Evolutionary conservation across 2,888 invertebrate genomes (phyloP).

Genomic region (Apotomis turbidana): DNA sequence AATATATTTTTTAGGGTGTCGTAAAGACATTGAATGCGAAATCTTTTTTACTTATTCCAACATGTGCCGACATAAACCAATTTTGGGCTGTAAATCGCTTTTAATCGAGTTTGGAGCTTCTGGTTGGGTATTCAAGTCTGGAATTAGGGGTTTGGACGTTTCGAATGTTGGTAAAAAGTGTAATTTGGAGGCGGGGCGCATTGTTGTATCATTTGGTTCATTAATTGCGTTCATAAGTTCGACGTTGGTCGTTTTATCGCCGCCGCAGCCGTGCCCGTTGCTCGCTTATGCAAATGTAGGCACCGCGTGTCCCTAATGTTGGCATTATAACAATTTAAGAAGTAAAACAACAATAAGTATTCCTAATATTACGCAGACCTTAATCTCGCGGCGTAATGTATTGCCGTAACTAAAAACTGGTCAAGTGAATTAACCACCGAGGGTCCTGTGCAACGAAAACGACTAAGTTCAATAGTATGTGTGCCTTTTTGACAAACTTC

Average conservation of each 20-base stretch:
- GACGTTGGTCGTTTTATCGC: conserved; percentile 71
- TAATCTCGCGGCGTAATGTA: conserved; percentile 37
- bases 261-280: conserved; percentile 62
- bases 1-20: conserved; percentile 69
- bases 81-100: conserved; percentile 59
- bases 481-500: too few species aligned
- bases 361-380: conserved; percentile 52
- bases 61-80: conserved; percentile 63
- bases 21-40: conserved; percentile 70
- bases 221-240: conserved; percentile 79
- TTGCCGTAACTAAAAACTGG: conserved; percentile 26
- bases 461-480: background rate
- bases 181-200: conserved; percentile 57
- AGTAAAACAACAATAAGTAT: conserved; percentile 78
- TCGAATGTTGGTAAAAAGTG: conserved; percentile 58
- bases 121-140: conserved; percentile 47
- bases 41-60: conserved; percentile 74
- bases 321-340: conserved; percentile 81
- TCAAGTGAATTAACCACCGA: conserved; percentile 1
- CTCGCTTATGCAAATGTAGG: conserved; percentile 77
- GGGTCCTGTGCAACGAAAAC: background rate
- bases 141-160: conserved; percentile 43
- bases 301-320: conserved; percentile 76
- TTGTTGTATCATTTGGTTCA: conserved; percentile 75
- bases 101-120: conserved; percentile 72